Evolutionary conservation across 2,888 invertebrate genomes (phyloP).

Genomic region (Geotrupes spiniger): DNA sequence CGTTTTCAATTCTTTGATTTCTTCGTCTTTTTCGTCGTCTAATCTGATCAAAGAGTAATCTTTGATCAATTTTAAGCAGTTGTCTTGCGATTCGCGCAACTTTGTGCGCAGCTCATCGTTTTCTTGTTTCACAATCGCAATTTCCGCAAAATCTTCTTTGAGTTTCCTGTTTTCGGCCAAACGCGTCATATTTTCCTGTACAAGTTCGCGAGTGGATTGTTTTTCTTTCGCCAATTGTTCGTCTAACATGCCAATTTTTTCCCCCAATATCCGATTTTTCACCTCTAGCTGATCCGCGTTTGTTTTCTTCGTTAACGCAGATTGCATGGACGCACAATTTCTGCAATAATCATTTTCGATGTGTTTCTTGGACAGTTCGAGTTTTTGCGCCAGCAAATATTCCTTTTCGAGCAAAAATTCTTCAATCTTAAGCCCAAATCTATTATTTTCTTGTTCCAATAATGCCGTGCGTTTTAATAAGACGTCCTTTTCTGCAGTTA

Average conservation of each 20-base stretch:
- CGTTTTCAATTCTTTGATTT: not conserved
- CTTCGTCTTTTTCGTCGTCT: too few relatives aligned
- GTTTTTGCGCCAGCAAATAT: constrained; percentile 11
- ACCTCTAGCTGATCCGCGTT: constrained; percentile 8
- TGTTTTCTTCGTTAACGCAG: not conserved
- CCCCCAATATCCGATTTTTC: constrained; percentile 8
- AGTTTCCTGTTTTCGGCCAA: not conserved
- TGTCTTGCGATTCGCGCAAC: too few relatives aligned
- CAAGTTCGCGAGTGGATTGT: too few relatives aligned
- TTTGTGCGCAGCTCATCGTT: not conserved
- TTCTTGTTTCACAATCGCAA: not conserved
- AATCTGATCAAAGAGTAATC: too few relatives aligned
- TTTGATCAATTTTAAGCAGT: too few relatives aligned
- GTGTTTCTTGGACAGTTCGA: not conserved
- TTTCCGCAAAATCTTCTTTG: not conserved
- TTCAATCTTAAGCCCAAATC: constrained; percentile 9
- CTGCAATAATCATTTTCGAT: not conserved
- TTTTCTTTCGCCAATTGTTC: constrained; percentile 7
- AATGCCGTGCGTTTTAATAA: not conserved
- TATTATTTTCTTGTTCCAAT: constrained; percentile 3
- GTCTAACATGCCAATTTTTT: constrained; percentile 10
- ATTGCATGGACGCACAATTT: not conserved
- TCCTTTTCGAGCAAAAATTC: constrained; percentile 14
- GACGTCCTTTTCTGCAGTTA: not conserved
- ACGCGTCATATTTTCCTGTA: too few relatives aligned